A percentile compares a stretch with the other conserved stretches of the same genome.
These are phyloP conservation scores for Podiceps cristatus DNA, from an alignment of 2,113 vertebrate species.

Conservation along the genomic window DNA sequence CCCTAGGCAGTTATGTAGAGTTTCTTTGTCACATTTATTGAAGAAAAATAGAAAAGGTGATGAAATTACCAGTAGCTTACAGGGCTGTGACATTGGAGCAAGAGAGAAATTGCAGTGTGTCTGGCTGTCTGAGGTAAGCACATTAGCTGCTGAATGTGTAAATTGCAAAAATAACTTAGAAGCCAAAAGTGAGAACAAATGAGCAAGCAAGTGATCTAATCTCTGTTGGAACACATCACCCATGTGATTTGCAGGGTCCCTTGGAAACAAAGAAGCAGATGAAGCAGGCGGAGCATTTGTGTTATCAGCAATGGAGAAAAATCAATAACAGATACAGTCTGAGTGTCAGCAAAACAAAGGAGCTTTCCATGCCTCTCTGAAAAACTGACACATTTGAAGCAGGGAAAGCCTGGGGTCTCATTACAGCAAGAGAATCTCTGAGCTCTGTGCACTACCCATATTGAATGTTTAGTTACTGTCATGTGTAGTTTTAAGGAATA, in stretches of 20 bases:
- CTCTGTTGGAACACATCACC: slow-evolving; percentile 10
- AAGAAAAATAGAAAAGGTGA: background rate
- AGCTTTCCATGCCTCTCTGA: slow-evolving; percentile 23
- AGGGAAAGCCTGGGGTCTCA: background rate
- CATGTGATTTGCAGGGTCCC: slow-evolving; percentile 2
- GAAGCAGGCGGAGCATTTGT: slow-evolving; percentile 23
- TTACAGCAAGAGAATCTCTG: background rate
- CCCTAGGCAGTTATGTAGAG: background rate
- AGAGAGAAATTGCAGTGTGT: background rate
- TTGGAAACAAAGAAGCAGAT: slow-evolving; percentile 52
- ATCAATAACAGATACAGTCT: slow-evolving; percentile 66
- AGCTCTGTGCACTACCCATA: background rate
- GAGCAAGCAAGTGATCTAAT: slow-evolving; percentile 49
- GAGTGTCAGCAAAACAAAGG: slow-evolving; percentile 39
- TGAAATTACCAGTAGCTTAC: background rate
- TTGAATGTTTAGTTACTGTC: background rate
- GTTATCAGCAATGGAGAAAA: slow-evolving; percentile 58
- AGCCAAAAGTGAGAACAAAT: slow-evolving; percentile 48
- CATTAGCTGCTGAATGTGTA: slow-evolving; percentile 38
- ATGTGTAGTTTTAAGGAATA: background rate
- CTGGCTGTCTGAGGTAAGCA: slow-evolving; percentile 15
- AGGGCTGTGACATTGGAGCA: background rate
- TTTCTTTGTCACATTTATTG: background rate
- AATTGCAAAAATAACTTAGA: slow-evolving; percentile 47
- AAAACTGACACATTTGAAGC: background rate